Base-by-base conservation (phyloP, 2,113 vertebrate genomes). In the Lophochroa leadbeateri region DNA sequence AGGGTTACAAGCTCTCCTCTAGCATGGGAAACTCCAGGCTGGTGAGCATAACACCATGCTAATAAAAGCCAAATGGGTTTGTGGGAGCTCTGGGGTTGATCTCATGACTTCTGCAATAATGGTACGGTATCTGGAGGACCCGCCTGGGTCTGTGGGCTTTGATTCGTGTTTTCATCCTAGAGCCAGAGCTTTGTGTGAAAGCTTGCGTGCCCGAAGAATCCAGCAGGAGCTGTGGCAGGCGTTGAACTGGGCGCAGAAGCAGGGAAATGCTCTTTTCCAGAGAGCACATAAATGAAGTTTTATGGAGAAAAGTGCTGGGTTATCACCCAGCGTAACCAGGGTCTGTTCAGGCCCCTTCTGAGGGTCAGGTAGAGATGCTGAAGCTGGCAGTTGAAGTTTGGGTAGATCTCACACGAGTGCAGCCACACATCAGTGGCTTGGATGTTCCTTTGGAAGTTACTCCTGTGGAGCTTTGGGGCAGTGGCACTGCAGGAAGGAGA, bases 151-250 rank as follows among this genome's bases (percentile, higher is more conserved):
- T 83, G 61, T 31, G 63, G 57, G 17, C 44, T 82, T 85, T 86
- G 57, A n/a, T 47, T 86, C 17, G 1, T 4, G 27, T 23, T 77
- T 53, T 35, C 10, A 6, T 63, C 75, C 33, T 25, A n/a, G 50
- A 25, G 78, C 61, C 75, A 41, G 41, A 39, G 82, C 43, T 55
- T 25, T 12, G 16, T 31, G 28, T 5, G 46, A 17, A 43, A 49
- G 5, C 37, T 60, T 10, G 60, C 0, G 0, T 71, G 43, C n/a
- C 61, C 1, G 2, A 35, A 13, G 35, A 50, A n/a, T 10, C 0
- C 49, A 57, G 50, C 55, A 35, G 82, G 67, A 76, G 69, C 52
- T 79, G 1, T 18, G 57, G n/a, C n/a, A 16, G 25, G n/a, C 75
- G n/a, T 63, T 4, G 28, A 67, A 0, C 12, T 27, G 80, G 35